Evolutionary conservation across 2,888 invertebrate species (phyloP).

Genomic region (Cryptocheilus praepositus): DNA sequence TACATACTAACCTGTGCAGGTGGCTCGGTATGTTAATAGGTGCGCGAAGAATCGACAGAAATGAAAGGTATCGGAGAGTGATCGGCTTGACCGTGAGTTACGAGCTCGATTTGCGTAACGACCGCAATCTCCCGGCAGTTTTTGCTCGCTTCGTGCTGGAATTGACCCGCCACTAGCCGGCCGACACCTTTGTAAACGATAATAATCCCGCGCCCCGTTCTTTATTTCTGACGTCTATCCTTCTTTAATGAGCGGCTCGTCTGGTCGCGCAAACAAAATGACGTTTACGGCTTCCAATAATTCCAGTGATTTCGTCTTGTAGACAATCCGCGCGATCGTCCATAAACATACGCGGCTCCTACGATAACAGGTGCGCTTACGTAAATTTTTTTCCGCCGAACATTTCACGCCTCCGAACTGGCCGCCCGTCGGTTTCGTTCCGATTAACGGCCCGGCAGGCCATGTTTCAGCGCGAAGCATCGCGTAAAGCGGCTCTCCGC

Average conservation of each 20-base stretch:
- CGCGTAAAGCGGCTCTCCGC: too few relatives aligned
- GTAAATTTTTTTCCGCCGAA: too few relatives aligned
- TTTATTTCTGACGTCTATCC: background rate
- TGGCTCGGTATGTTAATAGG: slow-evolving; percentile 16
- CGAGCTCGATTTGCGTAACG: slow-evolving; percentile 40
- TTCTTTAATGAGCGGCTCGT: background rate
- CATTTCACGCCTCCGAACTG: too few relatives aligned
- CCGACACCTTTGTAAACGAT: slow-evolving; percentile 16
- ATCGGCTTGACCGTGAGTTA: slow-evolving; percentile 33
- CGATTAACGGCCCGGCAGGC: too few relatives aligned
- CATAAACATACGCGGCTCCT: too few relatives aligned
- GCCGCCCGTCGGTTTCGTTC: too few relatives aligned
- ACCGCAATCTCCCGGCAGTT: slow-evolving; percentile 23
- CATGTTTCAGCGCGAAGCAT: too few relatives aligned
- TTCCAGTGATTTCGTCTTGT: too few relatives aligned
- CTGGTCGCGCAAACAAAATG: background rate
- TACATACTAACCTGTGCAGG: slow-evolving; percentile 8
- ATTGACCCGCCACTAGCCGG: slow-evolving; percentile 23
- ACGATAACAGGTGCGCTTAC: too few relatives aligned
- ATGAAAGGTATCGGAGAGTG: background rate
- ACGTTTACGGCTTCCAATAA: background rate
- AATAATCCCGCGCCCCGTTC: background rate
- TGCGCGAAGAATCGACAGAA: slow-evolving; percentile 21
- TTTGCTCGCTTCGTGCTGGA: slow-evolving; percentile 11
- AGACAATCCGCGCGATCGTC: too few relatives aligned